These are phyloP conservation scores for Pinctada fucata DNA, from an alignment of 2,888 invertebrate genomes.

Conservation along the genomic window DNA sequence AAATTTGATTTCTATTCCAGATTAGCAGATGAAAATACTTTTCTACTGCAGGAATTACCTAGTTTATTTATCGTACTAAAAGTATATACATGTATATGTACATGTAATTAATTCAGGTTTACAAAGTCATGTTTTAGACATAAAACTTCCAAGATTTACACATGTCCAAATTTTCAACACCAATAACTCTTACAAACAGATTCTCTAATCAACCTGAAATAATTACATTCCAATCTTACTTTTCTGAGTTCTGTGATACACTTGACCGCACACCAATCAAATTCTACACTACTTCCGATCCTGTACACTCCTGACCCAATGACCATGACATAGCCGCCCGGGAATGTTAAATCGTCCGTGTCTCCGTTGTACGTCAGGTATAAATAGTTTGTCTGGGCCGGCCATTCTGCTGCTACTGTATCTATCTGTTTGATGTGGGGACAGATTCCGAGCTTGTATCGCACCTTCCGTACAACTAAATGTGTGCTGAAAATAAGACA, in stretches of 20 bases:
- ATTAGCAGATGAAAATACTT: no score
- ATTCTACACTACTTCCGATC: slow-evolving; percentile 94
- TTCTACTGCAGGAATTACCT: no score
- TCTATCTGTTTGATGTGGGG: slow-evolving; percentile 94
- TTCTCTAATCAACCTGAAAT: no score
- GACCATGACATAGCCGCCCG: slow-evolving; percentile 81
- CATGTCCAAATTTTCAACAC: no score
- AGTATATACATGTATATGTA: no score
- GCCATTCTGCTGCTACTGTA: slow-evolving; percentile 99
- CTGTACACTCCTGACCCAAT: slow-evolving; percentile 82
- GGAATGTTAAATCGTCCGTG: slow-evolving; percentile 72
- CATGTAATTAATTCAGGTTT: no score
- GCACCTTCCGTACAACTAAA: slow-evolving; percentile 79
- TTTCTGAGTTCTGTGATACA: slow-evolving; percentile 93
- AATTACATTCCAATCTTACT: no score
- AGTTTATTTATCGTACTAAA: no score
- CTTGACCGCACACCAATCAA: slow-evolving; percentile 99
- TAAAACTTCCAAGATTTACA: no score
- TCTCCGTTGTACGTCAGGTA: slow-evolving; percentile 96
- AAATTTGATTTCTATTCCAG: no score
- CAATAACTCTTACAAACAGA: no score
- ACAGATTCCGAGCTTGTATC: slow-evolving; percentile 62
- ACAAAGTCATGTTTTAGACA: no score
- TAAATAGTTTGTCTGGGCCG: slow-evolving; percentile 98
- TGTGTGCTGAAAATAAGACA: slow-evolving; percentile 83